A percentile compares a stretch with the other conserved stretches of the same genome.
Conservation (phyloP, 2,797 vertebrate genomes). For the Gambelia wislizenii region DNA sequence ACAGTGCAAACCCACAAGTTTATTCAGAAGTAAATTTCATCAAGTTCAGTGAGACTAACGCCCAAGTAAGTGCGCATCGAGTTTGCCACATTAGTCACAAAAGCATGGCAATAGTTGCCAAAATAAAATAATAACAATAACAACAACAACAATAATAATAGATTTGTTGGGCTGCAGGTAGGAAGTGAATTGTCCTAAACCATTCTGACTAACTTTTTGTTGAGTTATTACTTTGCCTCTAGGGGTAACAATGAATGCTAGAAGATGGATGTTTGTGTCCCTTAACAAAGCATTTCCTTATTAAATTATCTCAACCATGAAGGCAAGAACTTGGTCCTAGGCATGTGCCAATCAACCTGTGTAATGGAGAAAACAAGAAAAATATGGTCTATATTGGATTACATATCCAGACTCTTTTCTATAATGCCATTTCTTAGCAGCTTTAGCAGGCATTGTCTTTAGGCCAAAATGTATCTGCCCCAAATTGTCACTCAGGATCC, state of each 20-base stretch:
- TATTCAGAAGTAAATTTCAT: neutral
- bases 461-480: neutral
- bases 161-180: neutral
- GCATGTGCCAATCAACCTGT: neutral
- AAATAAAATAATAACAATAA: no score
- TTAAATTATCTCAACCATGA: slow-evolving; percentile 22
- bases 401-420: no score
- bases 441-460: neutral
- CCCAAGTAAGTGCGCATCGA: neutral
- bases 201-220: neutral
- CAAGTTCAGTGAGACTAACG: neutral
- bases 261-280: slow-evolving; percentile 17
- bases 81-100: neutral
- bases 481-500: no score
- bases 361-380: neutral
- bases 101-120: neutral
- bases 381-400: neutral
- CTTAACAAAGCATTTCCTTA: slow-evolving; percentile 3
- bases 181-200: neutral
- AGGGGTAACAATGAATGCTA: slow-evolving; percentile 35
- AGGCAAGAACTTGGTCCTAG: slow-evolving; percentile 7
- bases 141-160: no score
- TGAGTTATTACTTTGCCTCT: neutral
- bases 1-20: neutral
- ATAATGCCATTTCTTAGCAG: neutral